Evolutionary conservation across 2,113 vertebrate genomes (phyloP).

Genomic region (Emydura subglobosa): DNA sequence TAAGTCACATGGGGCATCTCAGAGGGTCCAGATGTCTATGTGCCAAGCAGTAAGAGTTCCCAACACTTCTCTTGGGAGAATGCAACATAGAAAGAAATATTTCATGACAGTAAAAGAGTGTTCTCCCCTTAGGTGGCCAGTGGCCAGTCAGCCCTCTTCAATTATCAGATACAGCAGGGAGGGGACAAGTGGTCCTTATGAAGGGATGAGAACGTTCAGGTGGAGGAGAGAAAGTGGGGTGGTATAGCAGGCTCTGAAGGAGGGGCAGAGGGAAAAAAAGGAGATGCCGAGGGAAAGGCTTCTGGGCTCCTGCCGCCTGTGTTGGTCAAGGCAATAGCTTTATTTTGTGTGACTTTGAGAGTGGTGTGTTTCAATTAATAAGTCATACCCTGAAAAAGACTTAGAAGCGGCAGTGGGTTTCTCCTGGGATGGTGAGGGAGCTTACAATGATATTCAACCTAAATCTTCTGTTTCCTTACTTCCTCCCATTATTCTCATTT

Average conservation of each 20-base stretch:
- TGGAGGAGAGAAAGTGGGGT: background rate
- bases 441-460: background rate
- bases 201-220: background rate
- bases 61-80: background rate
- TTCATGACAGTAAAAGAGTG: background rate
- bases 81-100: background rate
- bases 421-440: background rate
- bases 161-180: background rate
- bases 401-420: background rate
- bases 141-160: background rate
- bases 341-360: background rate
- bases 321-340: background rate
- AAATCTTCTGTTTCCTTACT: background rate
- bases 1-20: background rate
- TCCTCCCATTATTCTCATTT: background rate
- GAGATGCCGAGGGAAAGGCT: background rate
- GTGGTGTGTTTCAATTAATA: background rate
- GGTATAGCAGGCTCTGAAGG: background rate
- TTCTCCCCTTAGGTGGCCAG: background rate
- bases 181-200: background rate
- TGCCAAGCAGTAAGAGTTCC: background rate
- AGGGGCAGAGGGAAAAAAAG: background rate
- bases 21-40: background rate
- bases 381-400: background rate
- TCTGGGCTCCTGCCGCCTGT: background rate